These are phyloP conservation scores for Aythya baeri DNA, from an alignment of 2,113 vertebrate species.

Conservation along the genomic window DNA sequence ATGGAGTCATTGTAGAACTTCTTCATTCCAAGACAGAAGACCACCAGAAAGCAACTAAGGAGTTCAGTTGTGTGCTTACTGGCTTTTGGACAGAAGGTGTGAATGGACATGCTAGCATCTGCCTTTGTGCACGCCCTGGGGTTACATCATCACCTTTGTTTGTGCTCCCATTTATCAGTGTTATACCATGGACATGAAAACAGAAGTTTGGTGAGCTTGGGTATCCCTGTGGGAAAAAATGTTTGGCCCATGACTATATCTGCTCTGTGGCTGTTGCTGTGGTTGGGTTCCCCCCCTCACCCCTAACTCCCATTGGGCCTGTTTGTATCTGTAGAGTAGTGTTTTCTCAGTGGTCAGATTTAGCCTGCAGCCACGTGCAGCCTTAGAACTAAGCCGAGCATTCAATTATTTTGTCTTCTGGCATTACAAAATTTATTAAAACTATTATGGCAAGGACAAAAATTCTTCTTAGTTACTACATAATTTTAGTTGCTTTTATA, in stretches of 20 bases:
- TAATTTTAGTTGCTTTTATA: too few relatives aligned
- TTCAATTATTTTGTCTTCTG: neutral
- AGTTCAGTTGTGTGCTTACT: neutral
- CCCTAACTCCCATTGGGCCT: neutral
- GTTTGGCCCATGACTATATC: neutral
- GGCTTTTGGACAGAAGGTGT: neutral
- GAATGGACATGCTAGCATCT: neutral
- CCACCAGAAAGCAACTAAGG: neutral
- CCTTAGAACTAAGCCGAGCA: neutral
- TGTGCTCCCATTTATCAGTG: neutral
- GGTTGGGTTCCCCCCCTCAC: neutral
- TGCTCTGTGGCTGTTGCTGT: neutral
- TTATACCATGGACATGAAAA: neutral
- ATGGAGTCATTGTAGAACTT: neutral
- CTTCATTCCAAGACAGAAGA: neutral
- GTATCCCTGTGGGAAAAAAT: fast-evolving
- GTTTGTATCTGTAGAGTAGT: neutral
- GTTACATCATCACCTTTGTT: neutral
- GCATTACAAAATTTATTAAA: constrained; percentile 5
- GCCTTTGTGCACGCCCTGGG: neutral
- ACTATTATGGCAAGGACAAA: neutral
- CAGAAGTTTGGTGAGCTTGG: neutral
- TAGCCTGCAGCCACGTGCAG: neutral
- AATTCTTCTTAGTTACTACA: constrained; percentile 10
- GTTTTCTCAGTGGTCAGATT: neutral